A percentile compares a stretch with the other conserved stretches of the same genome.
These are phyloP conservation scores for Hyposmocoma kahamanoa DNA, from an alignment of 1,140 invertebrate genomes.

Conservation along the genomic window DNA sequence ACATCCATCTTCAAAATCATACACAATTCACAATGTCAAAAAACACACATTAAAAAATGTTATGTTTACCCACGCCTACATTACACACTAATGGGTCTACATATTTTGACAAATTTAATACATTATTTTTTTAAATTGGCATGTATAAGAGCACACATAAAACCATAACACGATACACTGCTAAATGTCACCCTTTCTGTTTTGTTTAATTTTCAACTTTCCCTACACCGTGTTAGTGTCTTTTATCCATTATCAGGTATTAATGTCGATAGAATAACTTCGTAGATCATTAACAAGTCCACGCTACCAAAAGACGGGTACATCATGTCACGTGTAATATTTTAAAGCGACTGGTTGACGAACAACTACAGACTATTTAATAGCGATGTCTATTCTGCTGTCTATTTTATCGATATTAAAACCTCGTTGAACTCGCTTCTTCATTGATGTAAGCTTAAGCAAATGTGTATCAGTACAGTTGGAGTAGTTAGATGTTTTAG, in stretches of 20 bases:
- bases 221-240: neutral
- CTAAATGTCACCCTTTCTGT: neutral
- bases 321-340: too few species aligned
- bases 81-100: conserved; percentile 55
- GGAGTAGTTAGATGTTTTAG: neutral
- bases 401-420: too few species aligned
- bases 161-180: neutral
- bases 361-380: too few species aligned
- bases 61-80: conserved; percentile 17
- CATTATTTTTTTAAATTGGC: conserved; percentile 17
- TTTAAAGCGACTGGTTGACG: too few species aligned
- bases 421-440: too few species aligned
- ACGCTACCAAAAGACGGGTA: too few species aligned
- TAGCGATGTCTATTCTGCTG: too few species aligned
- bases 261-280: too few species aligned
- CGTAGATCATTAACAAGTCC: too few species aligned
- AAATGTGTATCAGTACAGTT: neutral
- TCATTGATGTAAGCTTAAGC: conserved; percentile 1
- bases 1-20: too few species aligned
- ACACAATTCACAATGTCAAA: too few species aligned
- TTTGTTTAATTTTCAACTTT: neutral
- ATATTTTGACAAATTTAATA: conserved; percentile 2
- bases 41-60: too few species aligned
- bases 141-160: conserved; percentile 13
- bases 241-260: neutral